phyloP scores from a whole-genome alignment of 2,797 vertebrate genomes.

The Coendou prehensilis region DNA sequence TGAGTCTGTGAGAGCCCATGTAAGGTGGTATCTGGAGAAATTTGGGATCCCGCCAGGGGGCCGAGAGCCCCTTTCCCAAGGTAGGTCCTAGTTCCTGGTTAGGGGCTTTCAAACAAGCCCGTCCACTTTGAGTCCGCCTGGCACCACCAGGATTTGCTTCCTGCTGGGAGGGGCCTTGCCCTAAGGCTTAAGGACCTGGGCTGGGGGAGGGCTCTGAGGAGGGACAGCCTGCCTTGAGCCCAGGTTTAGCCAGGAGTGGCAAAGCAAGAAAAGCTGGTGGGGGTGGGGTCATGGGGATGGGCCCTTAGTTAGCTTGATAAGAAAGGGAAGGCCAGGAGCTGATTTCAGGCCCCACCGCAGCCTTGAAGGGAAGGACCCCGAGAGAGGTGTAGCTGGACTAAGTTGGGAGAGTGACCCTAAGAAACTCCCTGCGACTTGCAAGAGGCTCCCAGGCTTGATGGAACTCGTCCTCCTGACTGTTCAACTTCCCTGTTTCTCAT shows the following conservation, averaged over 20 bases:
- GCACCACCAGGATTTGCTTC: constrained; percentile 43
- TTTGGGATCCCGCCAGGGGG: neutral
- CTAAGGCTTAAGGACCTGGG: constrained; percentile 71
- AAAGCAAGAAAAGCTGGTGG: constrained; percentile 61
- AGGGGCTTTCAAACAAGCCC: constrained; percentile 58
- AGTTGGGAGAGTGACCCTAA: neutral
- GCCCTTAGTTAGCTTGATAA: neutral
- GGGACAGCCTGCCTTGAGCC: neutral
- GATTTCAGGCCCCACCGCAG: neutral
- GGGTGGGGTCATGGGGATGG: constrained; percentile 38
- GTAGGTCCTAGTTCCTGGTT: neutral
- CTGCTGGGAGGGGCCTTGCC: constrained; percentile 67
- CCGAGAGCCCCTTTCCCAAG: neutral
- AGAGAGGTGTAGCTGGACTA: neutral
- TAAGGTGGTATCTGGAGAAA: neutral
- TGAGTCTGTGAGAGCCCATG: neutral
- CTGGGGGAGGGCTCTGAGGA: constrained; percentile 1
- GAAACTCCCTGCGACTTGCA: neutral
- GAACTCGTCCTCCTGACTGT: neutral
- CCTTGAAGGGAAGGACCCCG: neutral
- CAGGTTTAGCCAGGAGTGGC: constrained; percentile 43
- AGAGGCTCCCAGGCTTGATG: neutral
- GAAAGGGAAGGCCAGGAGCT: constrained; percentile 35
- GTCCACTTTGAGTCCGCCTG: constrained; percentile 60
- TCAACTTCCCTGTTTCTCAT: neutral